Base-by-base conservation (phyloP, 2,113 vertebrate genomes). In the Scomber japonicus region DNA sequence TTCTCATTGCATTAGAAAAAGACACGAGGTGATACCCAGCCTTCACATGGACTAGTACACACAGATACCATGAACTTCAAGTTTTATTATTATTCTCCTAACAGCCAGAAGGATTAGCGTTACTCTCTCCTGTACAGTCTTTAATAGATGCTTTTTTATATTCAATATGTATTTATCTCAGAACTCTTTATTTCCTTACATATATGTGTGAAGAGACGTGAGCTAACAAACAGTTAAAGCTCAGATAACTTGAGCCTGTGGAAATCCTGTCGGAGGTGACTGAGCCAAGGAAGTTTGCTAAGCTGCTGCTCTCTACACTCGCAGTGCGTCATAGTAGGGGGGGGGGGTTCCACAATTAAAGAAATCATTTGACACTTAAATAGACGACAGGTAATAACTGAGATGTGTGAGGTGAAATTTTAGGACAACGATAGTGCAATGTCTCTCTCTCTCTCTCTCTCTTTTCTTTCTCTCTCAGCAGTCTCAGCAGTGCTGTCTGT, bases 391-490 rank as follows among this genome's bases (percentile, higher is more conserved):
- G 54, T 30, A 56, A 85, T 50, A 30, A 71, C 19, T 54, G 45
- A 66, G 21, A 63, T 63, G 50, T 69, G 60, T 44, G 50, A 74
- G 49, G 67, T 66, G 75, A 83, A 63, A 61, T 45, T 78, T 82
- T 49, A 69, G 76, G 83, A 85, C 83, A 59, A 59, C 49, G 27
- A 68, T 31, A 86, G 80, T 59, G 81, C 82, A 87, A 71, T 6
- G 27, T 31, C 59, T 71, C 35, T 40, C 31, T 35, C 31, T 65
- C 35, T 73, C n/a, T 44, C 24, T 62, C 15, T 21, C 21, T 21
- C 21, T n/a, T 24, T 27, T 27, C 24, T 27, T 50, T 69, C 63
- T 30, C 11, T 40, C 17, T 4, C 14, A 16, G 60, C 35, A 44
- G 48, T 60, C 55, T 77, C 11, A 65, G 35, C 79, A 64, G 68